Evolutionary conservation across 1,140 invertebrate genomes (phyloP).

Genomic region (Protaetia brevitarsis): DNA sequence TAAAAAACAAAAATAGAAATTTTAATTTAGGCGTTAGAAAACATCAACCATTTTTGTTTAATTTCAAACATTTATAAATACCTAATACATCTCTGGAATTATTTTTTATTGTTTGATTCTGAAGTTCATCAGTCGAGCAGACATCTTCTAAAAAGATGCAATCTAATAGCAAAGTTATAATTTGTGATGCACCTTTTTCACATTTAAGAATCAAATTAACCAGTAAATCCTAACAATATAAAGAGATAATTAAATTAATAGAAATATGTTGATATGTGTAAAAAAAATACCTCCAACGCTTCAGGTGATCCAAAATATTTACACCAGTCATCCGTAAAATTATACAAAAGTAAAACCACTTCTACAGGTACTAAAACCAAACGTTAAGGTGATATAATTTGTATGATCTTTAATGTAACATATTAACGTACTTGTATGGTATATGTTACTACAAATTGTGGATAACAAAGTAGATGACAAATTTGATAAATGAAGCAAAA

Average conservation of each 20-base stretch:
- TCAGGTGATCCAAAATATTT: conserved; percentile 58
- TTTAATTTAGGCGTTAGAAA: too few species aligned
- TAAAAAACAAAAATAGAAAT: too few species aligned
- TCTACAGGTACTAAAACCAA: conserved; percentile 58
- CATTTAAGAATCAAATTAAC: conserved; percentile 63
- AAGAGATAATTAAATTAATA: too few species aligned
- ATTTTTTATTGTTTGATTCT: conserved; percentile 17
- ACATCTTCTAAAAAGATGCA: conserved; percentile 41
- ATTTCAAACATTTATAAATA: neutral
- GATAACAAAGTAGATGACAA: conserved; percentile 72
- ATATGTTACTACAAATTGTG: conserved; percentile 70
- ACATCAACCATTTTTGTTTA: too few species aligned
- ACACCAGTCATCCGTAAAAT: conserved; percentile 62
- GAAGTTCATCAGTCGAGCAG: neutral
- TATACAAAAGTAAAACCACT: conserved; percentile 57
- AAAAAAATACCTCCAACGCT: conserved; percentile 54
- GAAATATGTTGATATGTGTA: too few species aligned
- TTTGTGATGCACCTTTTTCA: conserved; percentile 61
- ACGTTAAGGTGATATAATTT: conserved; percentile 12
- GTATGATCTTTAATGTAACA: neutral
- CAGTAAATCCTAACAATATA: conserved; percentile 51
- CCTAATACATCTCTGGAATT: conserved; percentile 14
- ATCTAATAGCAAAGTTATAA: conserved; percentile 58
- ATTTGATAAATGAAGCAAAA: conserved; percentile 73
- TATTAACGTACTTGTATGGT: conserved; percentile 66